These are phyloP conservation scores for Heliothis subflexa DNA, from an alignment of 1,140 invertebrate species.

Conservation along the genomic window DNA sequence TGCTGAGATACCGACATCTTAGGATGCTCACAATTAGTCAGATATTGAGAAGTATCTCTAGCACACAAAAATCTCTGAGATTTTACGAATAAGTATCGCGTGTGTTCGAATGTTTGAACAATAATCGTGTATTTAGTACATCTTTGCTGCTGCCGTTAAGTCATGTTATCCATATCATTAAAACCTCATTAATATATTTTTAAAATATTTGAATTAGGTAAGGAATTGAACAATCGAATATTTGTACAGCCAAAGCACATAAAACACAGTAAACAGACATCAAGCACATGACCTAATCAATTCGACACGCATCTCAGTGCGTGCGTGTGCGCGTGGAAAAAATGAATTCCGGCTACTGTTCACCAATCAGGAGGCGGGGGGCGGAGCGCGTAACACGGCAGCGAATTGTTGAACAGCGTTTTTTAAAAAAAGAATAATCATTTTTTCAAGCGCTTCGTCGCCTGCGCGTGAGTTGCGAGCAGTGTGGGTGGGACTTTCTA, in stretches of 20 bases:
- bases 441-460: conserved; percentile 64
- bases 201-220: neutral
- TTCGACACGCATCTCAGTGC: conserved; percentile 40
- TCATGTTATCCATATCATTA: too few relatives aligned
- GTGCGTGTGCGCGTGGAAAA: conserved; percentile 51
- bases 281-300: conserved; percentile 43
- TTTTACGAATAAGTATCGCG: too few relatives aligned
- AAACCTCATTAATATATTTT: neutral
- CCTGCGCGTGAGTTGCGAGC: conserved; percentile 54
- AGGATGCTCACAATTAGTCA: too few relatives aligned
- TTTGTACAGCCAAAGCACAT: neutral
- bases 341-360: conserved; percentile 72
- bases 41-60: too few relatives aligned
- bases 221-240: neutral
- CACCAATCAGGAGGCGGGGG: conserved; percentile 73
- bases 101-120: too few relatives aligned
- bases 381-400: conserved; percentile 79
- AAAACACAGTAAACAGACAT: neutral
- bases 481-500: conserved; percentile 82
- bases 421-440: conserved; percentile 69
- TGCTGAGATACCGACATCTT: too few relatives aligned
- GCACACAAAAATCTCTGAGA: too few relatives aligned
- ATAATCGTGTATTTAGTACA: too few relatives aligned
- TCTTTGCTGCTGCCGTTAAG: too few relatives aligned
- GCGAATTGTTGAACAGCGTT: conserved; percentile 69